Conservation (phyloP, 2,888 invertebrate genomes). For the Cheilosia variabilis region DNA sequence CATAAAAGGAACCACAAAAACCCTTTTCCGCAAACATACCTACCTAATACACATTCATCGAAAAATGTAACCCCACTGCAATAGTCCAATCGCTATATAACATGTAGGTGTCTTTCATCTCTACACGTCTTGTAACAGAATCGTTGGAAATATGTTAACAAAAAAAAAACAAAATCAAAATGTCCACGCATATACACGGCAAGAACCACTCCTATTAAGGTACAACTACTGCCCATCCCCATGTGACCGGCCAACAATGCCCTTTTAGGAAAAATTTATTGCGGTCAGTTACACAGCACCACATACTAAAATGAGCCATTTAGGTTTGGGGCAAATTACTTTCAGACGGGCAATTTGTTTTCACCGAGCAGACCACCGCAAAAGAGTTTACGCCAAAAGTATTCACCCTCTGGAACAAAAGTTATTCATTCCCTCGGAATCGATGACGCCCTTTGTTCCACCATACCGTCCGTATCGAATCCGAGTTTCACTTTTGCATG, state of each 20-base stretch:
- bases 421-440: slow-evolving; percentile 34
- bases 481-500: slow-evolving; percentile 22
- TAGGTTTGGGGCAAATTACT: slow-evolving; percentile 57
- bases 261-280: slow-evolving; percentile 60
- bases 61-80: slow-evolving; percentile 26
- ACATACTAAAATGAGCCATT: slow-evolving; percentile 53
- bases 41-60: background rate
- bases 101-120: slow-evolving; percentile 19
- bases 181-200: slow-evolving; percentile 33
- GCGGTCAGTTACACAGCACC: slow-evolving; percentile 62
- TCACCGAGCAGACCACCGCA: slow-evolving; percentile 42
- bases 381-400: slow-evolving; percentile 56
- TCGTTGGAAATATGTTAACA: slow-evolving; percentile 42
- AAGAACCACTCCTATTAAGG: slow-evolving; percentile 31
- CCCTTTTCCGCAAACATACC: background rate
- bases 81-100: slow-evolving; percentile 7
- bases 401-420: slow-evolving; percentile 39
- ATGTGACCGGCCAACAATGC: slow-evolving; percentile 48
- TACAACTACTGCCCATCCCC: background rate
- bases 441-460: slow-evolving; percentile 49
- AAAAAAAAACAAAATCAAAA: slow-evolving; percentile 10
- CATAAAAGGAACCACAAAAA: slow-evolving; percentile 42
- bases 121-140: slow-evolving; percentile 49
- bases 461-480: slow-evolving; percentile 3
- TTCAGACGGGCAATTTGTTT: slow-evolving; percentile 63